Base-by-base conservation (phyloP, 2,113 vertebrate genomes). In the Silurus glanis region DNA sequence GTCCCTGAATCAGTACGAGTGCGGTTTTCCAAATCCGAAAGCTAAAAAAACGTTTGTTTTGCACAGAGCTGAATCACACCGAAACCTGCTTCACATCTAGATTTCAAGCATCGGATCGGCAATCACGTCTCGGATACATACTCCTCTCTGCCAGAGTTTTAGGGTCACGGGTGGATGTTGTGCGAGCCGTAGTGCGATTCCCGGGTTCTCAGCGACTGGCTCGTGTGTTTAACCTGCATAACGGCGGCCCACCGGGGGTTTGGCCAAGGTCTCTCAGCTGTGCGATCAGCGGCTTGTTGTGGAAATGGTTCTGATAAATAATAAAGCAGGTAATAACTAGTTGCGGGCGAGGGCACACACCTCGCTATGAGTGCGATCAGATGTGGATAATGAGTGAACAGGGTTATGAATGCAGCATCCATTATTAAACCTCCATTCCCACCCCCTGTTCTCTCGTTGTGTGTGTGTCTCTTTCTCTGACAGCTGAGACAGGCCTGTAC, bases 251-350 rank as follows among this genome's bases (percentile, higher is more conserved):
- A 45, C 66, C 0, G 53, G 82, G 83, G 83, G 83, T 13, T 59
- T 72, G 21, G 17, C 56, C 17, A 58, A 61, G n/a, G 84, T 59
- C 80, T 59, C 83, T 84, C 82, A 83, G 86, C 72, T 8, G 62
- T 25, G 55, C 59, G 49, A 75, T 72, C 64, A 94, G 95, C 94
- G 94, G 94, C 94, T 94, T 93, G 89, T 53, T 87, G 93, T 94
- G 95, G 94, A 96, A 96, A 96, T 96, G 94, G 94, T 94, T 91
- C 95, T 95, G 94, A 96, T 96, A 95, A 96, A 96, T 96, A 96
- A 96, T 96, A 95, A 95, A 96, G 94, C 91, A 95, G 93, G 91
- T 95, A 95, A 95, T 95, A 95, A 95, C 94, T 95, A 95, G 95
- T 95, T 93, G 95, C 93, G 95, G 80, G 56, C 94, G 85, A 86